Evolutionary conservation across 2,113 vertebrate genomes (phyloP).

Genomic region (Aphyosemion australe): DNA sequence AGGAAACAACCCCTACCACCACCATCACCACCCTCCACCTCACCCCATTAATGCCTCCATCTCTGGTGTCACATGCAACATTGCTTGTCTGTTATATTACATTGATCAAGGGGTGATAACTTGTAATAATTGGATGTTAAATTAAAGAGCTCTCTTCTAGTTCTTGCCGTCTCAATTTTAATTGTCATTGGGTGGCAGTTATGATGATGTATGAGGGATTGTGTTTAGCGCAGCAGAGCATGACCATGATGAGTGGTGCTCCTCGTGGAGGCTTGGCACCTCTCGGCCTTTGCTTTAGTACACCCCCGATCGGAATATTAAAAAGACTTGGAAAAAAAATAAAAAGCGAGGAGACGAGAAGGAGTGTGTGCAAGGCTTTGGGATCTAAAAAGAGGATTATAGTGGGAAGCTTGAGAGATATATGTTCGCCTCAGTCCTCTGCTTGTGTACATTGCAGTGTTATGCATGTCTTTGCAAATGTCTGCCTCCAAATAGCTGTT

Average conservation of each 20-base stretch:
- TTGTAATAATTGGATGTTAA: slow-evolving; percentile 99
- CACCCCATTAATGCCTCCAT: slow-evolving; percentile 61
- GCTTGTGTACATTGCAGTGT: slow-evolving; percentile 22
- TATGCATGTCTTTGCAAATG: slow-evolving; percentile 2
- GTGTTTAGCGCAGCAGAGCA: slow-evolving; percentile 95
- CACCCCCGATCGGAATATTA: slow-evolving; percentile 91
- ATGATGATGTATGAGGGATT: slow-evolving; percentile 99
- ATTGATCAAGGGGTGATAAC: slow-evolving; percentile 99
- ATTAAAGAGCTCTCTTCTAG: slow-evolving; percentile 98
- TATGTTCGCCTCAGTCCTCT: slow-evolving; percentile 34
- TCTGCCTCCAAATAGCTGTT: slow-evolving; percentile 36
- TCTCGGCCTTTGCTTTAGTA: slow-evolving; percentile 84
- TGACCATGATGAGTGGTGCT: slow-evolving; percentile 96
- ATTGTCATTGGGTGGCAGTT: slow-evolving; percentile 98
- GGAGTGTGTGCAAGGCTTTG: slow-evolving; percentile 36
- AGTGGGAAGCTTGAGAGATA: slow-evolving; percentile 35
- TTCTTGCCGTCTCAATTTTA: slow-evolving; percentile 99
- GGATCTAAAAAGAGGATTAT: slow-evolving; percentile 45
- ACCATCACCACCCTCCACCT: slow-evolving; percentile 9
- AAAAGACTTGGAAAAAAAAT: slow-evolving; percentile 75
- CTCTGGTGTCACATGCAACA: slow-evolving; percentile 93
- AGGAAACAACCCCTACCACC: slow-evolving; percentile 10
- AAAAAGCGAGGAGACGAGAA: slow-evolving; percentile 6
- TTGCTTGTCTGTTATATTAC: slow-evolving; percentile 99
- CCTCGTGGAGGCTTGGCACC: slow-evolving; percentile 87